Percentiles rank a stretch among this genome's conserved stretches.
These are phyloP conservation scores for Psittacus erithacus DNA, from an alignment of 2,113 vertebrate genomes.

Conservation along the genomic window DNA sequence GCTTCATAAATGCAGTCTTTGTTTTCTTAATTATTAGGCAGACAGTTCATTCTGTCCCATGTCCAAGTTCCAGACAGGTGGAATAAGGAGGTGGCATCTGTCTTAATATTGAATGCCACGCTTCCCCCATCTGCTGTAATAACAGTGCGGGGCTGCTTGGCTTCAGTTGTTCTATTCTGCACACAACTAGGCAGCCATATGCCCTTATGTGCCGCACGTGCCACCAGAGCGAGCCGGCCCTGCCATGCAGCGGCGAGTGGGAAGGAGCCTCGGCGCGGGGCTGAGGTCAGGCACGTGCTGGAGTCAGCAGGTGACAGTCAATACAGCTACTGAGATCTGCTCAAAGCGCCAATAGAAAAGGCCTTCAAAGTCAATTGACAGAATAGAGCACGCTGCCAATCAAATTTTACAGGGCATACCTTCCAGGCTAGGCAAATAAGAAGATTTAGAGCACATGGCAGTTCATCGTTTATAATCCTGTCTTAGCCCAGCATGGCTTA, in stretches of 20 bases:
- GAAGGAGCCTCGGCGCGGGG: slow-evolving; percentile 56
- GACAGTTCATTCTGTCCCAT: slow-evolving; percentile 82
- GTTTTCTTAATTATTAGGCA: slow-evolving; percentile 81
- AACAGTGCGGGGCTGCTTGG: slow-evolving; percentile 80
- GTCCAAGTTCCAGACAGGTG: slow-evolving; percentile 89
- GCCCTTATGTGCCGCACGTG: slow-evolving; percentile 76
- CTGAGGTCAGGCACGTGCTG: slow-evolving; percentile 75
- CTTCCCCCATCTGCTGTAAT: slow-evolving; percentile 86
- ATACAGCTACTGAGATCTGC: slow-evolving; percentile 55
- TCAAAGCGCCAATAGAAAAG: slow-evolving; percentile 56
- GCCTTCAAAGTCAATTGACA: slow-evolving; percentile 75
- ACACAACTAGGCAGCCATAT: slow-evolving; percentile 79
- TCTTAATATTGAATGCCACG: slow-evolving; percentile 87
- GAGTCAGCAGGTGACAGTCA: slow-evolving; percentile 80
- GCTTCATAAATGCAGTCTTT: slow-evolving; percentile 78
- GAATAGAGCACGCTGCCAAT: slow-evolving; percentile 75
- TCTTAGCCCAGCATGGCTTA: slow-evolving; percentile 87
- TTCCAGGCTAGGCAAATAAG: slow-evolving; percentile 85
- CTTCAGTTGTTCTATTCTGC: slow-evolving; percentile 77
- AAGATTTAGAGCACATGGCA: slow-evolving; percentile 88
- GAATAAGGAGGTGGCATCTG: slow-evolving; percentile 87
- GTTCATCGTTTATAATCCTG: slow-evolving; percentile 87
- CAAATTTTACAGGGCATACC: slow-evolving; percentile 82
- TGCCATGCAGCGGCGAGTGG: slow-evolving; percentile 22
- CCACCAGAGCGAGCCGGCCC: slow-evolving; percentile 70